Evolutionary conservation across 2,113 vertebrate genomes (phyloP).

Genomic region (Notarius lentiginosus): DNA sequence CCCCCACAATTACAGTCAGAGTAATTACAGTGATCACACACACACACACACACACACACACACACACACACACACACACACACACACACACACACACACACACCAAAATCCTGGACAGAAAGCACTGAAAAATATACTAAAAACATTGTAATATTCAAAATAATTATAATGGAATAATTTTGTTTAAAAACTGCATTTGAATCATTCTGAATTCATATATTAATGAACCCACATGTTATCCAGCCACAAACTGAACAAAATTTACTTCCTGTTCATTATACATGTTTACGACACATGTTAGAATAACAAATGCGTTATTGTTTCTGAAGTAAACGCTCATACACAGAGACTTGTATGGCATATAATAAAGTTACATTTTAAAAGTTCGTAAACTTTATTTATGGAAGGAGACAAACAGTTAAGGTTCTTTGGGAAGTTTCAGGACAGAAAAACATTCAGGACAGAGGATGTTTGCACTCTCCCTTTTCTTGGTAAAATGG

Average conservation of each 20-base stretch:
- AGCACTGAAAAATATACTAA: not conserved
- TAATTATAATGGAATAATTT: not conserved
- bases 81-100: not conserved
- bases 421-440: not conserved
- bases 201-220: not conserved
- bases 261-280: not conserved
- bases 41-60: not conserved
- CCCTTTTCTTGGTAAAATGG: not conserved
- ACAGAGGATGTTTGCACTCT: not conserved
- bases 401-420: not conserved
- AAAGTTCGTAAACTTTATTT: not conserved
- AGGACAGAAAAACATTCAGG: not conserved
- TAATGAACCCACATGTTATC: not conserved
- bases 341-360: not conserved
- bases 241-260: not conserved
- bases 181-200: not conserved
- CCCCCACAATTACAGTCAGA: constrained; percentile 48
- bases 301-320: no score
- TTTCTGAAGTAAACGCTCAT: no score
- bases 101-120: not conserved
- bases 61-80: no score
- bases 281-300: not conserved
- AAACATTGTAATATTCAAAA: not conserved
- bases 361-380: not conserved
- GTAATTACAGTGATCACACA: constrained; percentile 65